phyloP scores from a whole-genome alignment of 2,113 vertebrate genomes.

The Lipophrys pholis region DNA sequence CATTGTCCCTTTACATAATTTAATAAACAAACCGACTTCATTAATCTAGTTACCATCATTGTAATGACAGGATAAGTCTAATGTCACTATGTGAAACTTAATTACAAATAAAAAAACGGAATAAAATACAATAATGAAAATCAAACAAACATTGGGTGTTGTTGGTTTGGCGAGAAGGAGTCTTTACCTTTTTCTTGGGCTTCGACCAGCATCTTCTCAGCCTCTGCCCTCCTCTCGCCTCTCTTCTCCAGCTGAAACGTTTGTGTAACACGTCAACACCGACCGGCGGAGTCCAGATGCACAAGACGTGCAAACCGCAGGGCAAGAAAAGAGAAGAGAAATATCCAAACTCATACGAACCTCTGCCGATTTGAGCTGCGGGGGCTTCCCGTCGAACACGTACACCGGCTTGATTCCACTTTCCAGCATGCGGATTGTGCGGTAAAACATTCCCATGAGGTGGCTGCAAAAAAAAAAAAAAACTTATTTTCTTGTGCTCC shows the following conservation, averaged over 20 bases:
- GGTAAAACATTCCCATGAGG: conserved; percentile 98
- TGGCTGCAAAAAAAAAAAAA: conserved; percentile 79
- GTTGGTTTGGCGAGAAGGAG: too few species aligned
- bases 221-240: conserved; percentile 91
- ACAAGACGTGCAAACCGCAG: not conserved
- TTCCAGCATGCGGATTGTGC: conserved; percentile 97
- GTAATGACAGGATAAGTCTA: too few species aligned
- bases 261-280: too few species aligned
- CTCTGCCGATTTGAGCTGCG: conserved; percentile 93
- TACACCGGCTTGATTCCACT: conserved; percentile 95
- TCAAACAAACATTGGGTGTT: too few species aligned
- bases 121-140: too few species aligned
- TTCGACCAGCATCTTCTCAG: conserved; percentile 91
- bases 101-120: too few species aligned
- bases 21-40: too few species aligned
- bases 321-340: not conserved
- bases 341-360: conserved; percentile 67
- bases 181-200: conserved; percentile 88
- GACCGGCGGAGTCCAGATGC: not conserved
- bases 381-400: conserved; percentile 95
- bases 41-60: too few species aligned
- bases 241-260: conserved; percentile 86
- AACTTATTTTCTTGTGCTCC: not conserved
- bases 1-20: too few species aligned
- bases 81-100: too few species aligned